Conservation (phyloP, 2,888 invertebrate species). For the Artemia sinica region DNA sequence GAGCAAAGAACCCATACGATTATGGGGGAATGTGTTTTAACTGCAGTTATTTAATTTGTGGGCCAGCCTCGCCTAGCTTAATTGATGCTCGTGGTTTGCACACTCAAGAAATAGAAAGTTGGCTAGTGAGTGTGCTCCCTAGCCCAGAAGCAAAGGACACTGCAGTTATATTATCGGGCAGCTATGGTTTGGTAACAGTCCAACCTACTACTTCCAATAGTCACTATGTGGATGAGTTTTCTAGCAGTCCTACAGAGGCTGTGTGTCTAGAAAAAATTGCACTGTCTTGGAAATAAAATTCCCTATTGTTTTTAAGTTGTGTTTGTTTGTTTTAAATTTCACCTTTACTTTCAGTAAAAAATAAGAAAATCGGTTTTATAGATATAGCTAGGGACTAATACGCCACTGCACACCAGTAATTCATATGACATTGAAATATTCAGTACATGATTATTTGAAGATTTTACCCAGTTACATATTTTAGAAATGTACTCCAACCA, state of each 20-base stretch:
- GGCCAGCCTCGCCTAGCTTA: conserved; percentile 70
- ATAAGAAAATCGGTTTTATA: no score
- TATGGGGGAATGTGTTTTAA: conserved; percentile 84
- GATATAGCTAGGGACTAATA: no score
- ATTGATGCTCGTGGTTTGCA: conserved; percentile 37
- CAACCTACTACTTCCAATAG: not conserved
- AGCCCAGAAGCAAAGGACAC: conserved; percentile 4
- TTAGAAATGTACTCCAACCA: no score
- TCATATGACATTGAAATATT: no score
- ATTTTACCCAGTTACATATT: no score
- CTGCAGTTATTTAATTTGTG: conserved; percentile 87
- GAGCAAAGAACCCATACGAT: conserved; percentile 86
- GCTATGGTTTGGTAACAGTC: not conserved
- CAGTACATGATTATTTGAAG: no score
- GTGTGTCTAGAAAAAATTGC: not conserved
- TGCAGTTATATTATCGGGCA: not conserved
- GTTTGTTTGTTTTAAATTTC: no score
- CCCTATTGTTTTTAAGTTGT: no score
- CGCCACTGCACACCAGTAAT: no score
- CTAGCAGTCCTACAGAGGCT: not conserved
- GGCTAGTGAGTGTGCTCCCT: not conserved
- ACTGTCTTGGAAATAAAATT: no score
- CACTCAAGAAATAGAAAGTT: not conserved
- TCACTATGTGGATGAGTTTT: not conserved
- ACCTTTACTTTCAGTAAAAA: no score